Evolutionary conservation across 2,113 vertebrate species (phyloP).

Genomic region (Xiphophorus hellerii): DNA sequence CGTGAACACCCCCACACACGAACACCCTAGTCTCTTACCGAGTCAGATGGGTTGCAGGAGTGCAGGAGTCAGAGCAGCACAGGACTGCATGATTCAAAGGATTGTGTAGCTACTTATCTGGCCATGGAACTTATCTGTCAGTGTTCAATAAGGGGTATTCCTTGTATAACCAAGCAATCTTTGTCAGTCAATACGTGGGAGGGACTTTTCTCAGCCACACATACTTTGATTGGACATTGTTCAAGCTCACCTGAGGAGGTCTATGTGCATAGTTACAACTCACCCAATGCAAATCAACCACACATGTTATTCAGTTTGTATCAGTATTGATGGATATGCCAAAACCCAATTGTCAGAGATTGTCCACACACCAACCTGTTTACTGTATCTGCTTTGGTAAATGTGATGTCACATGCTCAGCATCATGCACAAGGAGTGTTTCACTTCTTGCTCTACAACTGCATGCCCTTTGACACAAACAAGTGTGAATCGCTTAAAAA

Average conservation of each 20-base stretch:
- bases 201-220: background rate
- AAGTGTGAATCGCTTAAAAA: constrained; percentile 23
- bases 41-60: constrained; percentile 23
- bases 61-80: constrained; percentile 24
- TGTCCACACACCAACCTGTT: background rate
- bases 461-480: constrained; percentile 57
- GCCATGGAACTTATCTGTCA: constrained; percentile 27
- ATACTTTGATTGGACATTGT: constrained; percentile 25
- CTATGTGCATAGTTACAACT: constrained; percentile 35
- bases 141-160: constrained; percentile 29
- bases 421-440: constrained; percentile 12
- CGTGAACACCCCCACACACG: background rate
- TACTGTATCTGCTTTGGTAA: constrained; percentile 5
- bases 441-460: constrained; percentile 4
- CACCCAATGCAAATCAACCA: constrained; percentile 20
- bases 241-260: constrained; percentile 48
- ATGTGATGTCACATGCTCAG: constrained; percentile 51
- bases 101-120: constrained; percentile 7
- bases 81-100: constrained; percentile 20
- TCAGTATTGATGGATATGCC: background rate
- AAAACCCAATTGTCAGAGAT: background rate
- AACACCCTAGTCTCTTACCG: background rate
- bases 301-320: constrained; percentile 5
- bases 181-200: constrained; percentile 39
- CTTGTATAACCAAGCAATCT: constrained; percentile 1